phyloP scores from a whole-genome alignment of 2,113 vertebrate genomes.

The Oceanites oceanicus region DNA sequence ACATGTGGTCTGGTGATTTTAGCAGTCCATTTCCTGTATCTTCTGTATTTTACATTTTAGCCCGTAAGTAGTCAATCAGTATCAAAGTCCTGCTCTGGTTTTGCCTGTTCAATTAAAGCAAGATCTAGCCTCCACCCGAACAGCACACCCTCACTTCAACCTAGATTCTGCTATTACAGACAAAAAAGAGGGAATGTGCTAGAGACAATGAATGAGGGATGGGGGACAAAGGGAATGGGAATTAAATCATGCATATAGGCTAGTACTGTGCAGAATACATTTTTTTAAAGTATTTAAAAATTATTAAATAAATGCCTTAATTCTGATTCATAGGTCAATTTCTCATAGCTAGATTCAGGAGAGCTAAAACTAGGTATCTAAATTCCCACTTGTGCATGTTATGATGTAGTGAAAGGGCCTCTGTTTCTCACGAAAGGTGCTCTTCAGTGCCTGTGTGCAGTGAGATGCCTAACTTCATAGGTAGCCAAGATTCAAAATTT shows the following conservation, averaged over 20 bases:
- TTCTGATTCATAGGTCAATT: not conserved
- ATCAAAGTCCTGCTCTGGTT: not conserved
- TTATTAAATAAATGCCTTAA: not conserved
- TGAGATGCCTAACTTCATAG: not conserved
- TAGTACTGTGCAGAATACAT: not conserved
- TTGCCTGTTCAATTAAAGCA: not conserved
- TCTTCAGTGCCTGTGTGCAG: not conserved
- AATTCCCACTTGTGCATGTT: not conserved
- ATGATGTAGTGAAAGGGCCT: not conserved
- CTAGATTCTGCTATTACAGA: not conserved
- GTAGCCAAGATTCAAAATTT: not conserved
- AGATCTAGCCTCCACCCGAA: not conserved
- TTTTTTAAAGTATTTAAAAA: not conserved
- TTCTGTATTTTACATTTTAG: not conserved
- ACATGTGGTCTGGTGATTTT: not conserved
- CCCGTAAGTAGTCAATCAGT: not conserved
- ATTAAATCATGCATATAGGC: not conserved
- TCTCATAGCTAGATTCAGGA: not conserved
- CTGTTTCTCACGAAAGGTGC: not conserved
- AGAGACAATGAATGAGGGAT: not conserved
- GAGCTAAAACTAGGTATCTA: not conserved
- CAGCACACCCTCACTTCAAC: not conserved
- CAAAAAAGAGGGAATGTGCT: not conserved
- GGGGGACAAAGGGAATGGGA: not conserved
- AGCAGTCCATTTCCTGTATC: not conserved